Conservation (phyloP, 1,140 invertebrate genomes). For the Drosophila punjabiensis region DNA sequence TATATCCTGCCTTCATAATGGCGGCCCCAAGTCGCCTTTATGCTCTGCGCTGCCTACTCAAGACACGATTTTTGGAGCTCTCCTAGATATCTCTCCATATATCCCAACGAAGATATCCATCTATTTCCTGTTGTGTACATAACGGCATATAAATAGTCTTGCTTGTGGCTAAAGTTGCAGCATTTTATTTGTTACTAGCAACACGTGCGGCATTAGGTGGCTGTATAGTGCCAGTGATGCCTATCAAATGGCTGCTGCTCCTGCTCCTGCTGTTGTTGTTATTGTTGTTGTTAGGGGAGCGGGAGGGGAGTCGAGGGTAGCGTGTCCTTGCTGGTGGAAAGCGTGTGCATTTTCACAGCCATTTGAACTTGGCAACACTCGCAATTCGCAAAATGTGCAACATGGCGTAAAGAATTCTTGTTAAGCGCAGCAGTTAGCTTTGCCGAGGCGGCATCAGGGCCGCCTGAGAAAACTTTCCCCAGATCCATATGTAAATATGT, state of each 20-base stretch:
- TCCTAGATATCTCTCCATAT: background rate
- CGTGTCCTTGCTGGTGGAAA: constrained; percentile 10
- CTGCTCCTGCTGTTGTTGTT: background rate
- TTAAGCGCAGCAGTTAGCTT: constrained; percentile 74
- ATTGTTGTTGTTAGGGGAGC: background rate
- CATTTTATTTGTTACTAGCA: constrained; percentile 33
- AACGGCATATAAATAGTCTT: constrained; percentile 9
- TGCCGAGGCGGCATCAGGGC: constrained; percentile 26
- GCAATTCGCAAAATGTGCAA: constrained; percentile 76
- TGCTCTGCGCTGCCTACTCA: background rate
- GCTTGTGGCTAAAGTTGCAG: constrained; percentile 9
- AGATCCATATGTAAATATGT: constrained; percentile 16
- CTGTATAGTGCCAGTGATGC: constrained; percentile 22
- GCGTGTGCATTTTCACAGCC: constrained; percentile 78
- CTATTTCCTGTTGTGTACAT: background rate
- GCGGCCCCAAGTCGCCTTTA: constrained; percentile 1
- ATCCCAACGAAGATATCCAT: background rate
- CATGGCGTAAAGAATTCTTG: constrained; percentile 72
- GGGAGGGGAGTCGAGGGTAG: background rate
- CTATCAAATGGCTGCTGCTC: constrained; percentile 46
- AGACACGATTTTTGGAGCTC: constrained; percentile 4
- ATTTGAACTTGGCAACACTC: constrained; percentile 79
- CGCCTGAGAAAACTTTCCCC: constrained; percentile 51
- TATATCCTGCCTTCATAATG: background rate
- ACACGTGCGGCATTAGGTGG: constrained; percentile 32